These are phyloP conservation scores for Netta rufina DNA, from an alignment of 2,797 vertebrate species.

Conservation along the genomic window DNA sequence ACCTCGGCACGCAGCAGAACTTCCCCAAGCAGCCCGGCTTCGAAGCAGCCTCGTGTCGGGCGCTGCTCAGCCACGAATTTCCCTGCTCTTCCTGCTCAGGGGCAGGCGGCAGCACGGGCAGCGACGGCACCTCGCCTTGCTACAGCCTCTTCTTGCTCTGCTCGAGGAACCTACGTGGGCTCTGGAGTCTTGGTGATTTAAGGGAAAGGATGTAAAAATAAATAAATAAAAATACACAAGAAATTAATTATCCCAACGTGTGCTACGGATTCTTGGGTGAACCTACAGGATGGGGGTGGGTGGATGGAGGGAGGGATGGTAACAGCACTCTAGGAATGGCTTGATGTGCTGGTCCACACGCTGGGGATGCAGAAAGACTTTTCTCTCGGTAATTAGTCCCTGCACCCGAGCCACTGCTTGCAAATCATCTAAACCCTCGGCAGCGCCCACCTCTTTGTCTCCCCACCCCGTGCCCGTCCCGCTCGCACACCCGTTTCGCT, in stretches of 20 bases:
- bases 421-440: slow-evolving; percentile 65
- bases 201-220: slow-evolving; percentile 42
- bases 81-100: neutral
- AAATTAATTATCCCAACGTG: slow-evolving; percentile 44
- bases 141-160: neutral
- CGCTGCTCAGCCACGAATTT: neutral
- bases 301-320: neutral
- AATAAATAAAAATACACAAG: neutral
- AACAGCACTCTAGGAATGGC: slow-evolving; percentile 49
- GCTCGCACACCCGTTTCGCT: slow-evolving; percentile 25
- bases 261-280: slow-evolving; percentile 20
- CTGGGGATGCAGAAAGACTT: slow-evolving; percentile 40
- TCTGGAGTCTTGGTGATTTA: slow-evolving; percentile 31
- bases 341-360: slow-evolving; percentile 26
- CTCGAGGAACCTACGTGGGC: neutral
- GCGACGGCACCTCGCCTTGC: neutral
- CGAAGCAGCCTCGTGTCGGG: neutral
- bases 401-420: slow-evolving; percentile 61
- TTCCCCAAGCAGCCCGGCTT: neutral
- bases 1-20: neutral
- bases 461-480: slow-evolving; percentile 48
- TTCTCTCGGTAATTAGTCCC: slow-evolving; percentile 62
- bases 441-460: slow-evolving; percentile 16
- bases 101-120: neutral
- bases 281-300: slow-evolving; percentile 7